Base-by-base conservation (phyloP, 2,888 invertebrate species). In the Acrobasis suavella region DNA sequence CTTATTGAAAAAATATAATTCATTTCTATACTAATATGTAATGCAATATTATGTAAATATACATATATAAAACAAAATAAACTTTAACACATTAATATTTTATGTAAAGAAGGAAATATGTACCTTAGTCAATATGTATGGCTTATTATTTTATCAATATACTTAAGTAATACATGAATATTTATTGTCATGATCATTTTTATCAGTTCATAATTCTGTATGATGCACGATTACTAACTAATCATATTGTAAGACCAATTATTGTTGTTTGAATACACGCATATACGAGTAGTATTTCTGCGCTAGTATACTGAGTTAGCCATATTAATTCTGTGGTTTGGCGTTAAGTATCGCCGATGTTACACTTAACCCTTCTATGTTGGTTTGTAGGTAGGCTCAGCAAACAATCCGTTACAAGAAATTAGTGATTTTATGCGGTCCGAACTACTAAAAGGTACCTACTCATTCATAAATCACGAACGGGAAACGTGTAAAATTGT, bases 391-490 rank as follows among this genome's bases (percentile, higher is more conserved):
- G 14, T n/a, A 5, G 3, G 3, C 46, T 12, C 14, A 46, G 14
- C n/a, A 14, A n/a, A 46, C 46, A n/a, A 46, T 14, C 14, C n/a
- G n/a, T 14, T n/a, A 46, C 46, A 1, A 14, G 46, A 6, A 46
- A 46, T 46, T 46, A 46, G 46, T 7, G 0, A n/a, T 46, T 46
- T n/a, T 7, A 46, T 46, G 46, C n/a, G 46, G 46, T 46, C 46
- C 12, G n/a, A 46, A 46, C 46, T 32, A 32, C 32, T 32, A 46
- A 46, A 46, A n/a, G 42, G n/a, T n/a, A n/a, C 42, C n/a, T 7
- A 46, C 46, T 46, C 46, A 46, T 46, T 46, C 46, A 46, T 46
- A 46, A 46, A 46, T 14, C 46, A 46, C n/a, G 10, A n/a, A 46
- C 46, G 14, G 46, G 46, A 46, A 46, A 46, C 46, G 46, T 46